Conservation (phyloP, 2,113 vertebrate genomes). For the Poicephalus meyeri region DNA sequence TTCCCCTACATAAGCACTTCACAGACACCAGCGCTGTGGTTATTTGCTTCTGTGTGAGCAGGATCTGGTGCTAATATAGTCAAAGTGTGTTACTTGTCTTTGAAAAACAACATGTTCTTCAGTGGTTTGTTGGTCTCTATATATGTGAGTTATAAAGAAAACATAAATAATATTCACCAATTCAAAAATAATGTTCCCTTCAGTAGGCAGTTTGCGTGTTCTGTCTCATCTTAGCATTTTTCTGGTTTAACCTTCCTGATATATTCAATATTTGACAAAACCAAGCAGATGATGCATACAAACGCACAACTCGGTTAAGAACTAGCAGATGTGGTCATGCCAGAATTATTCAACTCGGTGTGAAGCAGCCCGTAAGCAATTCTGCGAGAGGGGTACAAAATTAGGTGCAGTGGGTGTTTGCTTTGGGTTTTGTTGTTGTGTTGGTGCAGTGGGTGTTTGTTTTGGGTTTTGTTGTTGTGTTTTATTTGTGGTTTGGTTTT, state of each 20-base stretch:
- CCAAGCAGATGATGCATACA: background rate
- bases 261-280: background rate
- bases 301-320: background rate
- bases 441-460: background rate
- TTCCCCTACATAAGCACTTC: background rate
- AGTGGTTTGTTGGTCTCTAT: background rate
- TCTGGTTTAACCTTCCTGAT: background rate
- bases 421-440: background rate
- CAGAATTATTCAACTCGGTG: background rate
- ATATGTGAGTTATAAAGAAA: background rate
- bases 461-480: background rate
- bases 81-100: background rate
- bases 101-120: background rate
- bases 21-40: rapidly evolving
- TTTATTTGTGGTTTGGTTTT: background rate
- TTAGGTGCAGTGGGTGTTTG: rapidly evolving
- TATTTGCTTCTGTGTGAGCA: background rate
- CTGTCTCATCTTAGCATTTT: background rate
- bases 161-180: background rate
- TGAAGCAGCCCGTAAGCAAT: background rate
- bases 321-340: background rate
- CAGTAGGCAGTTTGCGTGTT: background rate
- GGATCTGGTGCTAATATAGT: background rate
- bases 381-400: background rate
- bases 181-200: background rate